Conservation (phyloP, 2,888 invertebrate genomes). For the Diadegma fenestrale region DNA sequence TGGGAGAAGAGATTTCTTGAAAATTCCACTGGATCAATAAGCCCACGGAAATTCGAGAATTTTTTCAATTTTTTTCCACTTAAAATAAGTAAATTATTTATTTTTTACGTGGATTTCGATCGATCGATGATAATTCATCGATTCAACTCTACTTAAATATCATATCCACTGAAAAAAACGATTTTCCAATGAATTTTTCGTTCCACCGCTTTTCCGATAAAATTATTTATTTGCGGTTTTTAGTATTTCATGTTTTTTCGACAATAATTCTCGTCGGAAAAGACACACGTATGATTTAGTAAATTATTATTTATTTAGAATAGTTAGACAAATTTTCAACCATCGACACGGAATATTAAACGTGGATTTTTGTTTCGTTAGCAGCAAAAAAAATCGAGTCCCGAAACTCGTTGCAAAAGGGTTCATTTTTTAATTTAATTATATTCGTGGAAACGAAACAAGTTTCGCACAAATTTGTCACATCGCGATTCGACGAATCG, state of each 20-base stretch:
- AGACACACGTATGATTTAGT: slow-evolving; percentile 35
- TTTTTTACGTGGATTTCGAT: background rate
- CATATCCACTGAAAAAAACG: background rate
- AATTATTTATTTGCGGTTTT: background rate
- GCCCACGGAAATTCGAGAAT: background rate
- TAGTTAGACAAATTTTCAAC: slow-evolving; percentile 46
- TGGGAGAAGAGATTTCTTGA: background rate
- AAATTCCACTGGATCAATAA: background rate
- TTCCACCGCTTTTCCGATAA: background rate
- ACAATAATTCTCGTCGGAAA: background rate
- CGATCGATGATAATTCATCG: background rate
- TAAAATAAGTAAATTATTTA: background rate
- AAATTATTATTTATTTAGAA: slow-evolving; percentile 64
- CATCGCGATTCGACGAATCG: background rate
- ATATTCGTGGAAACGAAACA: background rate
- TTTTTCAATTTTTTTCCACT: background rate
- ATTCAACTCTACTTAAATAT: background rate
- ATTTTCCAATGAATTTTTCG: background rate
- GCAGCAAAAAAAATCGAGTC: background rate
- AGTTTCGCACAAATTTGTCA: background rate
- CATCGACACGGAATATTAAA: slow-evolving; percentile 10
- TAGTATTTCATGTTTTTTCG: background rate
- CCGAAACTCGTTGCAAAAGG: background rate
- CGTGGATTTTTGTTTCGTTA: background rate
- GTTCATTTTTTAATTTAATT: background rate